phyloP scores from a whole-genome alignment of 2,113 vertebrate genomes.

The Nycticebus coucang region DNA sequence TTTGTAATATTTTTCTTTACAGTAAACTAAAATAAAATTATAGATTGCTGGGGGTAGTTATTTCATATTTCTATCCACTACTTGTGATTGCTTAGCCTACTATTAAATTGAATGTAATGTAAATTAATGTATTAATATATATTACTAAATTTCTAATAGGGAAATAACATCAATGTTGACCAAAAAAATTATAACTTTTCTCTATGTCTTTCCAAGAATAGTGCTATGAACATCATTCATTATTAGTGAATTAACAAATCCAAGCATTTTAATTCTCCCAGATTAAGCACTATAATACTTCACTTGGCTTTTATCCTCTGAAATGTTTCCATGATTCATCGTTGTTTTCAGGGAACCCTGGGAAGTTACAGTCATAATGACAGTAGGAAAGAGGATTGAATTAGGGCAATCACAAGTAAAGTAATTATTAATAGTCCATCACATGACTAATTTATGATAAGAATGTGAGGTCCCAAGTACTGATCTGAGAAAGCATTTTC shows the following conservation, averaged over 20 bases:
- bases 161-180: background rate
- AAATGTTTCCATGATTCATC: background rate
- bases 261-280: background rate
- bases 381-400: background rate
- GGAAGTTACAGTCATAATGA: background rate
- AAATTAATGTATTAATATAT: background rate
- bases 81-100: background rate
- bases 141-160: background rate
- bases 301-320: background rate
- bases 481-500: background rate
- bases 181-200: background rate
- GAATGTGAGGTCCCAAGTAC: background rate
- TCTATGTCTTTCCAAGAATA: background rate
- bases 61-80: background rate
- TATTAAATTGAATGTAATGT: background rate
- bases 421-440: background rate
- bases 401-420: background rate
- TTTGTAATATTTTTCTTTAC: background rate
- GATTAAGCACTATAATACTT: background rate
- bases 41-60: background rate
- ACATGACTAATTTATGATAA: background rate
- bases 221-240: background rate
- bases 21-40: background rate
- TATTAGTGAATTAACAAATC: background rate
- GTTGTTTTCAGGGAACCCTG: background rate